A percentile compares a stretch with the other conserved stretches of the same genome.
Evolutionary conservation across 2,888 invertebrate species (phyloP).

Genomic region (Mythimna impura): DNA sequence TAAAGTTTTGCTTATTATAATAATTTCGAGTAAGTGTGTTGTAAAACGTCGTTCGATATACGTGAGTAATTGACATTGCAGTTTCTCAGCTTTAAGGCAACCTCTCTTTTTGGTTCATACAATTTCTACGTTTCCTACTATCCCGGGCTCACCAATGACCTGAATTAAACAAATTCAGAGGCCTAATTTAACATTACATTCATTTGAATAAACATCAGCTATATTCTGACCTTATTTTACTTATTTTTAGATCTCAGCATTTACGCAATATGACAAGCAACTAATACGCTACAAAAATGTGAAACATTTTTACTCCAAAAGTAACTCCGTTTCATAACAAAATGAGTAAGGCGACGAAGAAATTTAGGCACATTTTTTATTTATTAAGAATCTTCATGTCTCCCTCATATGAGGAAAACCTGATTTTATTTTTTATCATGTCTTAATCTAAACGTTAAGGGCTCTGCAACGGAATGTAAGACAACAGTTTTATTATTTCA

Average conservation of each 20-base stretch:
- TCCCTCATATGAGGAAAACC: slow-evolving; percentile 34
- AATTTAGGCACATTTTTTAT: slow-evolving; percentile 26
- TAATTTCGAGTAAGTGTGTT: too few species aligned
- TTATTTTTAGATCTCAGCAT: slow-evolving; percentile 15
- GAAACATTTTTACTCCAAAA: slow-evolving; percentile 42
- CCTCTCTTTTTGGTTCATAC: too few species aligned
- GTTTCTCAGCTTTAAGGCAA: too few species aligned
- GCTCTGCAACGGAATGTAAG: slow-evolving; percentile 19
- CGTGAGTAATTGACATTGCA: too few species aligned
- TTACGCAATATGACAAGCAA: slow-evolving; percentile 29
- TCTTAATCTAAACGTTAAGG: slow-evolving; percentile 26
- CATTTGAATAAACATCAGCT: slow-evolving; percentile 1
- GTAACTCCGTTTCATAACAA: slow-evolving; percentile 27
- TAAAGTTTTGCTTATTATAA: too few species aligned
- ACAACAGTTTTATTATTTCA: slow-evolving; percentile 28
- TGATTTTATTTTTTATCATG: slow-evolving; percentile 40
- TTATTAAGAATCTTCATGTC: slow-evolving; percentile 37
- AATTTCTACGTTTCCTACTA: background rate
- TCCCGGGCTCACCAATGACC: background rate
- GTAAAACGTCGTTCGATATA: too few species aligned
- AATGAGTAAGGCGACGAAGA: slow-evolving; percentile 17
- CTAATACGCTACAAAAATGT: slow-evolving; percentile 27
- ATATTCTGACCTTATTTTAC: background rate
- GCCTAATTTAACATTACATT: background rate
- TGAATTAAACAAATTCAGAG: background rate